Evolutionary conservation across 2,888 invertebrate species (phyloP), one percentile per base, ranked within the genome.

Genomic region (Schizotus pectinicornis): DNA sequence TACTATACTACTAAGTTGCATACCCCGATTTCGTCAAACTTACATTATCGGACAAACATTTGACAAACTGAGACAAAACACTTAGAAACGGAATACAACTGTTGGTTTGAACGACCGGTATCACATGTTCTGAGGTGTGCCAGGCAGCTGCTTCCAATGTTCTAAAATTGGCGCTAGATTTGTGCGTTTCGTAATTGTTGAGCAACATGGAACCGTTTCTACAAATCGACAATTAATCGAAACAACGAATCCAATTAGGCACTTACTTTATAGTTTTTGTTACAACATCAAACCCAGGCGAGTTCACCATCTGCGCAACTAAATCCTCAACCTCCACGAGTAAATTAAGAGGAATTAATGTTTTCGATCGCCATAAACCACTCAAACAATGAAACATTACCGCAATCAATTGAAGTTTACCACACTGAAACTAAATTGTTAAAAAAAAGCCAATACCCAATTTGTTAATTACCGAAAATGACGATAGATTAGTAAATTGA

Each of bases 161-260:
- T 45, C 77, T 79, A 30, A 81, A 67, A 58, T 84, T 83, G 38
- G 79, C 75, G 41, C 81, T 74, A n/a, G 78, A 73, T 50, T 71
- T 73, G 31, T 79, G 77, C 3, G 74, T 62, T 35, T 73, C 74
- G 46, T 75, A 76, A 41, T 77, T 74, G 45, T 81, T 80, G 60
- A 84, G 68, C 52, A 84, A 74, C 77, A 84, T 83, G 13, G 84
- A 84, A 6, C 78, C 76, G 8, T 70, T 74, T 49, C 82, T 82
- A 62, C 54, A 78, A 74, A 62, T 22, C 22, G 5, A 22, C 5
- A 22, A 22, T 22, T 5, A 22, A 3, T 22, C 22, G 30, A 55
- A n/a, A 0, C 2, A 35, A 33, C 51, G 12, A 38, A 39, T 37
- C 7, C 39, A 45, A 51, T 43, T 30, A n/a, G n/a, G n/a, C n/a